Base-by-base conservation (phyloP, 2,797 vertebrate genomes). In the Anas capensis region DNA sequence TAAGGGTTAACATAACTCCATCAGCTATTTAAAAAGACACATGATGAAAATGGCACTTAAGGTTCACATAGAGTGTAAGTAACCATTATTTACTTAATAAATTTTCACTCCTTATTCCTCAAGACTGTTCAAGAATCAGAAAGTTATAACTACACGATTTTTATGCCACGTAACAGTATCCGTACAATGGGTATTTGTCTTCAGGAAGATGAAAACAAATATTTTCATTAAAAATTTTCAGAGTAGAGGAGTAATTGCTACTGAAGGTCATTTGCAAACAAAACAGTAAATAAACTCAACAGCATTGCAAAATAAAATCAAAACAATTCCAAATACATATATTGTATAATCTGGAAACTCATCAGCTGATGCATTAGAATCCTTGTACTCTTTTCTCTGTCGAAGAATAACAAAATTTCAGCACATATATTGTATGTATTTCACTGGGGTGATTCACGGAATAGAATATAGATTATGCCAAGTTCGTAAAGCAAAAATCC, bases 201-300 rank as follows among this genome's bases (percentile, higher is more conserved):
- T 82, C 48, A 11, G 18, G 38, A 77, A 86, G 33, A 46, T 66
- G 70, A 70, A 88, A 90, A 66, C 3, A 84, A 86, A 2, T 71
- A 62, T 62, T 95, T 88, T 73, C 13, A 56, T 92, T 76, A 51
- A 54, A 85, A 86, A 48, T 62, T 80, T 73, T 85, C 26, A n/a
- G 77, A 75, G 29, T 10, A 87, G 61, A 90, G 6, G 23, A 75
- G 3, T 34, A 86, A 84, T 62, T 90, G 46, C 33, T 82, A 84
- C 69, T 44, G 19, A 87, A 46, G 57, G 24, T 82, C 6, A 88
- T 82, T 85, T 93, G 23, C 44, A 91, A 92, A 92, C 27, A 18
- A 62, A 29, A 0, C 42, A 66, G 33, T 62, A 92, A 82, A 82
- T 38, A 2, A 90, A 85, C 23, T 78, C 71, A 79, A 60, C 6